Percentiles rank a stretch among this genome's conserved stretches.
These are phyloP conservation scores for Villa cingulata DNA, from an alignment of 2,888 invertebrate genomes.

Conservation along the genomic window DNA sequence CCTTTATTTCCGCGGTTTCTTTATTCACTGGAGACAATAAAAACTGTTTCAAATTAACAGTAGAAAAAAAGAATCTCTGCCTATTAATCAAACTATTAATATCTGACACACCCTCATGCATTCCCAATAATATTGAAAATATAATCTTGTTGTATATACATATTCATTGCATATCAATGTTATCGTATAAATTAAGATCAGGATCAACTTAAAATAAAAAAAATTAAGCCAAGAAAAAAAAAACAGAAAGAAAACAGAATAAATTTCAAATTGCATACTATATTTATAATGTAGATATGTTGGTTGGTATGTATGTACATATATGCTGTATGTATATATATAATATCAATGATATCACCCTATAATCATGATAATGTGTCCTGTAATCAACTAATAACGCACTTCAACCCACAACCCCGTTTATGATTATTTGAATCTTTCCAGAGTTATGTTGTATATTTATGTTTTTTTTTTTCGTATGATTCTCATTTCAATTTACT, in stretches of 20 bases:
- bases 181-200: slow-evolving; percentile 12
- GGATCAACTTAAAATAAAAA: slow-evolving; percentile 4
- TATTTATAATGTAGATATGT: too few relatives aligned
- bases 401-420: slow-evolving; percentile 14
- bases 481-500: slow-evolving; percentile 4
- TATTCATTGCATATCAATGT: background rate
- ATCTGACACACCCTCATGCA: slow-evolving; percentile 14
- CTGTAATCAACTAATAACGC: slow-evolving; percentile 40
- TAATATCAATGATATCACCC: slow-evolving; percentile 13
- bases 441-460: slow-evolving; percentile 12
- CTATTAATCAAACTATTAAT: slow-evolving; percentile 39
- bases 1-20: too few relatives aligned
- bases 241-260: too few relatives aligned
- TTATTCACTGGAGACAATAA: too few relatives aligned
- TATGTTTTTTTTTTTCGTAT: background rate
- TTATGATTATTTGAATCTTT: slow-evolving; percentile 9
- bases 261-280: too few relatives aligned
- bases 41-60: too few relatives aligned
- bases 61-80: background rate
- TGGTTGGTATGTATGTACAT: too few relatives aligned
- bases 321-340: background rate
- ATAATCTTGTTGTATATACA: background rate
- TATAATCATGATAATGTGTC: slow-evolving; percentile 39
- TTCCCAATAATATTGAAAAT: slow-evolving; percentile 2
- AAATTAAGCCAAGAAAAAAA: too few relatives aligned